Evolutionary conservation across 2,888 invertebrate genomes (phyloP).

Genomic region (Metacarcinus magister): DNA sequence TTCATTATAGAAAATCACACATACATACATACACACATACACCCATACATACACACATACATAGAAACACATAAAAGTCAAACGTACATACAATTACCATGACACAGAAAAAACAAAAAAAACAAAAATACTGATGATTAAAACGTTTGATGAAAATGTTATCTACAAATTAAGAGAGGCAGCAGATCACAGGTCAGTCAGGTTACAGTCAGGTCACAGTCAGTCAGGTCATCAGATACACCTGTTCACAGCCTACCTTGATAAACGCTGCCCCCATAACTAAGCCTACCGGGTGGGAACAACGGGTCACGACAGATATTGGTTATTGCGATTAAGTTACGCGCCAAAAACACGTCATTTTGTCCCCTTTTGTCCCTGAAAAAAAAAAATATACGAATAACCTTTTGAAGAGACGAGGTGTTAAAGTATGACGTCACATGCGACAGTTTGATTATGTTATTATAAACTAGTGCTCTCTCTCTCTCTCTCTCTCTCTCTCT

Average conservation of each 20-base stretch:
- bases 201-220: background rate
- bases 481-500: constrained; percentile 30
- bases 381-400: background rate
- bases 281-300: background rate
- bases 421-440: background rate
- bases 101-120: background rate
- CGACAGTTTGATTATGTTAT: background rate
- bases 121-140: background rate
- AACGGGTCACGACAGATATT: background rate
- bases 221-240: background rate
- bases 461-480: background rate
- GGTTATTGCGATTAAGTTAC: background rate
- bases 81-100: background rate
- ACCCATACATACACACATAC: background rate
- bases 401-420: background rate
- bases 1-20: no score
- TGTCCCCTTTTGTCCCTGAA: background rate
- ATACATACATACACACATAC: background rate
- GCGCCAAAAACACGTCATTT: constrained; percentile 8
- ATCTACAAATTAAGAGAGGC: background rate
- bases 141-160: background rate
- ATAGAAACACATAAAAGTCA: background rate
- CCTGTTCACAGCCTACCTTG: background rate
- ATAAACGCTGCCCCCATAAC: background rate
- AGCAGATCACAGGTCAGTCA: background rate